phyloP scores from a whole-genome alignment of 2,113 vertebrate genomes.

The Steatornis caripensis region DNA sequence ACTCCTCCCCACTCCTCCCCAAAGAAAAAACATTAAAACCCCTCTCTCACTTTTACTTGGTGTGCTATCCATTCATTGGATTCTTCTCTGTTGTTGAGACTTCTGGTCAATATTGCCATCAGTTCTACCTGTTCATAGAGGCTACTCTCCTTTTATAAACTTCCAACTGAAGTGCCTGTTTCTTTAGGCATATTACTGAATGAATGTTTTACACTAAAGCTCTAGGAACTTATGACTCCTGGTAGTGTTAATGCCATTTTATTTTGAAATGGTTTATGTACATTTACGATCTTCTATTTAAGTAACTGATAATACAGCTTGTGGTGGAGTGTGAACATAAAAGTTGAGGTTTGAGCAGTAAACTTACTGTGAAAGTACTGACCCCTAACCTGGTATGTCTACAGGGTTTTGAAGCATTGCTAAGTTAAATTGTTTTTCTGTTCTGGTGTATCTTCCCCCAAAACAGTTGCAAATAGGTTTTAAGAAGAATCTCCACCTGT shows the following conservation, averaged over 20 bases:
- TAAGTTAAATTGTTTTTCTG: background rate
- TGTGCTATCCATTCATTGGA: background rate
- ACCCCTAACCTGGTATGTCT: background rate
- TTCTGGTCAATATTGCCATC: fast-evolving
- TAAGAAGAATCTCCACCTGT: background rate
- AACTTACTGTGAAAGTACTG: background rate
- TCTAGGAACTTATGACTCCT: background rate
- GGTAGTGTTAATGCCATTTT: background rate
- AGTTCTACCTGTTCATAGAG: background rate
- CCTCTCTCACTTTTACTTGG: background rate
- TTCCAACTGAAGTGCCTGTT: background rate
- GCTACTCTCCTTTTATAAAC: background rate
- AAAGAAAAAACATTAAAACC: background rate
- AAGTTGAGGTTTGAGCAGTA: background rate
- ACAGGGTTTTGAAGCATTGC: background rate
- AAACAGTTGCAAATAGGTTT: background rate
- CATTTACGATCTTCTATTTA: background rate
- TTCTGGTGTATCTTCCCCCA: background rate
- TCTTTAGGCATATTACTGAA: background rate
- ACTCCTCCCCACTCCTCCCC: no score
- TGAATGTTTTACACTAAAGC: background rate
- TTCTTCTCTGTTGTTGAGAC: background rate
- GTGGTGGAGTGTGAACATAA: background rate
- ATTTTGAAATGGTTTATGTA: background rate
- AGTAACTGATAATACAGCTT: background rate